Evolutionary conservation across 1,140 invertebrate genomes (phyloP).

Genomic region (Chelonus insularis): DNA sequence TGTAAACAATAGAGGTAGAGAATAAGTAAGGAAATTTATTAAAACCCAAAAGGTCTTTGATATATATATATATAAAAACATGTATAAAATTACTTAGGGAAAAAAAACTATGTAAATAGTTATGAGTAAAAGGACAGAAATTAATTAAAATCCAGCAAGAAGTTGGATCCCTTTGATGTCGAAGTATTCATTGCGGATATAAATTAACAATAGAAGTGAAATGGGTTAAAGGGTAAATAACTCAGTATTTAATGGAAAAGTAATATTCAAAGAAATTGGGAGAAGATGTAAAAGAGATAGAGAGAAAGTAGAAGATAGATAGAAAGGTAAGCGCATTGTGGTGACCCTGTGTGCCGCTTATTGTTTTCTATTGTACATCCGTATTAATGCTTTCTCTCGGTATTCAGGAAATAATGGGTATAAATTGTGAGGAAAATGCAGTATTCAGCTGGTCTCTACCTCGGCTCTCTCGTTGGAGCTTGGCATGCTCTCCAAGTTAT

Average conservation of each 20-base stretch:
- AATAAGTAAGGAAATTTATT: too few relatives aligned
- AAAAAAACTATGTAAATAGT: too few relatives aligned
- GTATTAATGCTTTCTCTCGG: constrained; percentile 12
- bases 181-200: too few relatives aligned
- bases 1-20: too few relatives aligned
- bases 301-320: neutral
- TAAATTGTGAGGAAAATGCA: constrained; percentile 11
- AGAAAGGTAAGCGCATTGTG: constrained; percentile 7
- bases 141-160: too few relatives aligned
- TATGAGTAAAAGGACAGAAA: too few relatives aligned
- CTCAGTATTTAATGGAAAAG: neutral
- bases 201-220: too few relatives aligned
- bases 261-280: neutral
- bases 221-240: too few relatives aligned
- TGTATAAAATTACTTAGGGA: too few relatives aligned
- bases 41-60: too few relatives aligned
- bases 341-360: constrained; percentile 2
- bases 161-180: too few relatives aligned
- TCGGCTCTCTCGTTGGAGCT: neutral
- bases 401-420: constrained; percentile 13
- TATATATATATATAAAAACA: too few relatives aligned
- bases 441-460: neutral
- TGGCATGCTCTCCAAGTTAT: neutral
- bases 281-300: neutral
- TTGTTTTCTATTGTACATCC: constrained; percentile 18